Evolutionary conservation across 2,888 invertebrate species (phyloP).

Genomic region (Thymelicus lineola): DNA sequence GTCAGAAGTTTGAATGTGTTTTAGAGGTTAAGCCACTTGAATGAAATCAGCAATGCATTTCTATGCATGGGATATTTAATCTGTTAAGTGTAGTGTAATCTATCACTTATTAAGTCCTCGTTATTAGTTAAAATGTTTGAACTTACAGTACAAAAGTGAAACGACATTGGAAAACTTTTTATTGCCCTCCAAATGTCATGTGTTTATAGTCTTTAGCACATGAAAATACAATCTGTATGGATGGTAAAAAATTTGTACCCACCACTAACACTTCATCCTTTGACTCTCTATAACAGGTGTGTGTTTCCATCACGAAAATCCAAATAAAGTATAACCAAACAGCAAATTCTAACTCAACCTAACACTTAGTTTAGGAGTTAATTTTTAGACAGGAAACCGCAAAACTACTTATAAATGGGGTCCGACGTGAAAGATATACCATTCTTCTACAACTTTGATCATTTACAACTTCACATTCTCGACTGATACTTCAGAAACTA

Average conservation of each 20-base stretch:
- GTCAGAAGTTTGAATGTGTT: neutral
- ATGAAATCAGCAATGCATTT: neutral
- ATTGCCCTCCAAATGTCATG: slow-evolving; percentile 53
- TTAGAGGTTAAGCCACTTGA: slow-evolving; percentile 29
- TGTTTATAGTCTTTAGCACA: slow-evolving; percentile 42
- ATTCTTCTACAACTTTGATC: neutral
- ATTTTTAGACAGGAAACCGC: slow-evolving; percentile 53
- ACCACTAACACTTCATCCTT: slow-evolving; percentile 78
- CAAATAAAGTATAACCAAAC: slow-evolving; percentile 67
- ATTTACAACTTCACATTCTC: slow-evolving; percentile 34
- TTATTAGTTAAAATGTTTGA: no score
- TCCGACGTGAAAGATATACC: slow-evolving; percentile 1
- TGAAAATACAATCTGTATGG: slow-evolving; percentile 6
- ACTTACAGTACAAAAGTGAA: neutral
- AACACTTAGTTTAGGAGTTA: slow-evolving; percentile 57
- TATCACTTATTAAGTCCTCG: no score
- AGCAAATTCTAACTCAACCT: slow-evolving; percentile 59
- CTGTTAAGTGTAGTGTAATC: no score
- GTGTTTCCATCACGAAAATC: slow-evolving; percentile 56
- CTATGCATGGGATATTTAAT: neutral
- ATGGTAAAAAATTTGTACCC: slow-evolving; percentile 53
- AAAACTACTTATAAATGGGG: slow-evolving; percentile 17
- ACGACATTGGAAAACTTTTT: slow-evolving; percentile 54
- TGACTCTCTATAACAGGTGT: slow-evolving; percentile 53
- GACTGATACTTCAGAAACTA: slow-evolving; percentile 66